phyloP scores from a whole-genome alignment of 2,888 invertebrate species.

The Euplagia quadripunctaria region DNA sequence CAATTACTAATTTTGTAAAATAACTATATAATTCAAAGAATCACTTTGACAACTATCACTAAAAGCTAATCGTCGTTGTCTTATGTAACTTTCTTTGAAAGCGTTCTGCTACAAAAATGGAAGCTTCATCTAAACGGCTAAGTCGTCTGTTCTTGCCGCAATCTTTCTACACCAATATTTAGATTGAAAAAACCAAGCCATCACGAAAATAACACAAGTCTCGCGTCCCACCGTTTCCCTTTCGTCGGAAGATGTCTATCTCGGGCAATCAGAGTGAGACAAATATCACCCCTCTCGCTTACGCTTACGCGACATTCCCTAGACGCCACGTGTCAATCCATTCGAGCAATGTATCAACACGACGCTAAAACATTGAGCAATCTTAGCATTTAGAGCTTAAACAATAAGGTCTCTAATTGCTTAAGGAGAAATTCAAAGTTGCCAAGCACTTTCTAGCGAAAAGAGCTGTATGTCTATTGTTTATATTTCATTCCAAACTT shows the following conservation, averaged over 20 bases:
- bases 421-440: slow-evolving; percentile 54
- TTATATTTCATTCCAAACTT: slow-evolving; percentile 55
- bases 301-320: slow-evolving; percentile 69
- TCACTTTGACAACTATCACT: too few species aligned
- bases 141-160: slow-evolving; percentile 45
- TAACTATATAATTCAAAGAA: too few species aligned
- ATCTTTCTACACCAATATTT: slow-evolving; percentile 48
- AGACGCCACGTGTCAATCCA: slow-evolving; percentile 78
- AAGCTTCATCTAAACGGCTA: not conserved
- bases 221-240: slow-evolving; percentile 76
- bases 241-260: slow-evolving; percentile 78
- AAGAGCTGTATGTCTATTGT: slow-evolving; percentile 39
- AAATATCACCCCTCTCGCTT: slow-evolving; percentile 64
- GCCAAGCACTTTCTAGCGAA: slow-evolving; percentile 29
- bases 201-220: slow-evolving; percentile 72
- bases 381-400: slow-evolving; percentile 70
- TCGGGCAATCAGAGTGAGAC: slow-evolving; percentile 71
- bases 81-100: not conserved
- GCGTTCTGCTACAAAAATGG: not conserved
- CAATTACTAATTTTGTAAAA: not conserved
- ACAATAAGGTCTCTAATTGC: slow-evolving; percentile 73
- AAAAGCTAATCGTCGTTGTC: too few species aligned
- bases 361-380: slow-evolving; percentile 64
- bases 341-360: slow-evolving; percentile 72
- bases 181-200: slow-evolving; percentile 64